Base-by-base conservation (phyloP, 1,140 invertebrate genomes). In the Orchesella cincta region DNA sequence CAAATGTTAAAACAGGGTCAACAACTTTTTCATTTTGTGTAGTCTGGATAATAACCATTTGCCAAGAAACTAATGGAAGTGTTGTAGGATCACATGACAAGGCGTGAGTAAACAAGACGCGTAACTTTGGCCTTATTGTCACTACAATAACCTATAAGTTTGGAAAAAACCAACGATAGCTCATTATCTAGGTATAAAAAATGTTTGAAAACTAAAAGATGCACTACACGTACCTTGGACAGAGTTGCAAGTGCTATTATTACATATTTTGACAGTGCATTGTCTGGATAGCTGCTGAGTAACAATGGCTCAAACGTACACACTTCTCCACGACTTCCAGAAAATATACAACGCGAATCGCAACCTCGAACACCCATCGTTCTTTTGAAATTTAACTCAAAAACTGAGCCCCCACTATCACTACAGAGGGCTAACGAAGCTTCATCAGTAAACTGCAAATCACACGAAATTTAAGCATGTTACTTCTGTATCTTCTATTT, bases 321-420 rank as follows among this genome's bases (percentile, higher is more conserved):
- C 51, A 96, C 97, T 89, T 98, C 97, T 0, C 97, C 97, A 72
- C 95, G 90, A 73, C 96, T 96, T n/a, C 87, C 87, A 73, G 94
- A 96, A 85, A 97, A 97, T 23, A 97, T 85, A 85, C 94, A 97
- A 79, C 93, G 92, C 0, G 94, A 94, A 79, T 94, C 92, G 84
- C 93, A 95, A 14, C 92, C 92, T 73, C 96, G 88, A 2, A 97
- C 92, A 1, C 96, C 96, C 83, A 98, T 89, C 8, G 93, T 91
- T 75, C 95, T 88, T 80, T 94, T 95, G 83, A 98, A 96, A 83
- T 91, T 93, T 18, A 99, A 87, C 82, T 98, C 93, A 90, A 97
- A 99, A 1, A 99, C 96, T n/a, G 95, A 98, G 1, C 97, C 97
- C 20, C 96, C 96, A 77, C 94, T 97, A 85, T 99, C 97, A 28